Conservation (phyloP, 1,140 invertebrate genomes). For the Probaryconus sp. region DNA sequence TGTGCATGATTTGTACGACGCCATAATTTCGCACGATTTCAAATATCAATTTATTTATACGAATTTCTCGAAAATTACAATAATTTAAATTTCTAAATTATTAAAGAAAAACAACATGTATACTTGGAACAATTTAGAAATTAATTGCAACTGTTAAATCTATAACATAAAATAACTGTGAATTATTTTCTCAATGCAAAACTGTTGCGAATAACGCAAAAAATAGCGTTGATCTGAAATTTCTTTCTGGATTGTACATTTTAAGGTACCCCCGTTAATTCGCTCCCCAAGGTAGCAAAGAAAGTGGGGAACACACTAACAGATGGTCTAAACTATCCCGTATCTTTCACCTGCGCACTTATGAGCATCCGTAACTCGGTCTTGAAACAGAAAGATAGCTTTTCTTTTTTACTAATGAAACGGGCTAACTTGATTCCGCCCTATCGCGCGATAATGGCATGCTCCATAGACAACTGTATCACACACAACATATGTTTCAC, state of each 20-base stretch:
- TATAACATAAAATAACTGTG: no score
- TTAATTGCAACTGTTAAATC: no score
- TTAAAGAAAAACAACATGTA: no score
- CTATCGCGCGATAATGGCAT: constrained; percentile 70
- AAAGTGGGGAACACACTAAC: constrained; percentile 42
- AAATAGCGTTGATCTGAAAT: constrained; percentile 5
- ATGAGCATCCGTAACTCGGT: constrained; percentile 44
- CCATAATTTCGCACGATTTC: no score
- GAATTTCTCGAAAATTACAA: no score
- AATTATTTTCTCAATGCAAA: no score
- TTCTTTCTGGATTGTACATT: constrained; percentile 30
- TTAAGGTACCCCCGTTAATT: constrained; percentile 22
- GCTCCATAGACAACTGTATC: constrained; percentile 52
- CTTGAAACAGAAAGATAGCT: constrained; percentile 51
- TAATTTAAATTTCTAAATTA: no score
- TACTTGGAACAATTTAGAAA: no score
- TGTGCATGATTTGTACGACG: no score
- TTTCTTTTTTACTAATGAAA: constrained; percentile 33
- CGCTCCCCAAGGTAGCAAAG: constrained; percentile 51
- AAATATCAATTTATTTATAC: no score
- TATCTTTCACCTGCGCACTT: constrained; percentile 58
- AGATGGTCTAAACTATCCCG: constrained; percentile 62
- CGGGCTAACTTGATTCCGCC: constrained; percentile 49
- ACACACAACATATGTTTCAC: constrained; percentile 47
- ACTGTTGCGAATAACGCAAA: no score